These are phyloP conservation scores for Orthosia incerta DNA, from an alignment of 2,888 invertebrate species.

Conservation along the genomic window DNA sequence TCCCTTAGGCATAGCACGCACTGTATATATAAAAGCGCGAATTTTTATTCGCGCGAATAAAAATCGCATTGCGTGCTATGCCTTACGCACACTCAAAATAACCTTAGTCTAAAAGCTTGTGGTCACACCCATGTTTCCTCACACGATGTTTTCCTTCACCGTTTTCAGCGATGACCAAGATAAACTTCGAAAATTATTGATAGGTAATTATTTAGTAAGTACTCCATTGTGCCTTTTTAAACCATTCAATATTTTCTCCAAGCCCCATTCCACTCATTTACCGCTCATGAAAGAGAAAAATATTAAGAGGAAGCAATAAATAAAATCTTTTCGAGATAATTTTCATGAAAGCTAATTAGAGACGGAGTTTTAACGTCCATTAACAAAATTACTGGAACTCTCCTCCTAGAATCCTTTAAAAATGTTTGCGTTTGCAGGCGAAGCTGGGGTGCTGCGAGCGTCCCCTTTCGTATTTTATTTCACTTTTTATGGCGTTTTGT, in stretches of 20 bases:
- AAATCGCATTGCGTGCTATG: too few relatives aligned
- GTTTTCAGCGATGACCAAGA: too few relatives aligned
- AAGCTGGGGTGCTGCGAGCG: conserved; percentile 43
- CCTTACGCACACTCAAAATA: too few relatives aligned
- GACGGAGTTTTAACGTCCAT: conserved; percentile 74
- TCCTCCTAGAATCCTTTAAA: conserved; percentile 66
- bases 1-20: too few relatives aligned
- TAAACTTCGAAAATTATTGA: too few relatives aligned
- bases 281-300: conserved; percentile 39
- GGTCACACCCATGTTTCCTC: too few relatives aligned
- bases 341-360: conserved; percentile 77
- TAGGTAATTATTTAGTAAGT: background rate
- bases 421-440: conserved; percentile 64
- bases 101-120: too few relatives aligned
- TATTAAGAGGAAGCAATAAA: conserved; percentile 66
- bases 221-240: background rate
- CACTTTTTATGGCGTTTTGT: conserved; percentile 55
- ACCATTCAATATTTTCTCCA: conserved; percentile 6
- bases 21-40: too few relatives aligned
- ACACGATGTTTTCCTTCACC: too few relatives aligned
- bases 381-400: conserved; percentile 73
- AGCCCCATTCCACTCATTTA: conserved; percentile 30
- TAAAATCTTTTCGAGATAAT: conserved; percentile 60
- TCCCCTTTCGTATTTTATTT: conserved; percentile 47
- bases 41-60: too few relatives aligned